phyloP scores from a whole-genome alignment of 92 coral and sea anemone genomes.

The Phenganax subtilis region DNA sequence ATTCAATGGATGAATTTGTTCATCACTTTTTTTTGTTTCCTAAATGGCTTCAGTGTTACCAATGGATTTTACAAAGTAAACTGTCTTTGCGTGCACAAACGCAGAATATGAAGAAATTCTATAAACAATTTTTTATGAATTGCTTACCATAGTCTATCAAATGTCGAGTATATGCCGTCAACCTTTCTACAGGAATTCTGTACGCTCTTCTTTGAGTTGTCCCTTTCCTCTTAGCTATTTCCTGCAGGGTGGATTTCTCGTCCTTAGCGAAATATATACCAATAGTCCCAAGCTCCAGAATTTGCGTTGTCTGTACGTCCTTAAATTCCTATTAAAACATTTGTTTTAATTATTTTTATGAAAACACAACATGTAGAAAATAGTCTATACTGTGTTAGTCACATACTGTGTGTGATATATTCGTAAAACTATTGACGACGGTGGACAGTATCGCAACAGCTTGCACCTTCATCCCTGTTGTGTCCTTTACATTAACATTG shows the following conservation, averaged over 20 bases:
- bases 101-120: neutral
- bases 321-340: constrained; percentile 3
- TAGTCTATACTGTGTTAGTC: neutral
- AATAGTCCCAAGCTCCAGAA: neutral
- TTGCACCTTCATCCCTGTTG: constrained; percentile 9
- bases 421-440: neutral
- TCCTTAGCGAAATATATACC: neutral
- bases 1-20: no score
- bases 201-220: neutral
- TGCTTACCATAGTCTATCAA: neutral
- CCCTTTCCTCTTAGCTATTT: neutral
- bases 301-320: neutral
- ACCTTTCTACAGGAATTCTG: neutral
- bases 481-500: neutral
- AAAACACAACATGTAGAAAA: neutral
- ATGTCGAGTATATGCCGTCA: neutral
- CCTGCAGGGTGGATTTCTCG: neutral
- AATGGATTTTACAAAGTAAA: no score
- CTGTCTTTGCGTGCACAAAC: neutral
- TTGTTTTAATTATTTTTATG: neutral
- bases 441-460: neutral
- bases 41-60: no score
- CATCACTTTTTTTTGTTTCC: no score
- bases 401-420: constrained; percentile 12
- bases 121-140: no score